These are phyloP conservation scores for Sicus ferrugineus DNA, from an alignment of 2,888 invertebrate genomes.

Conservation along the genomic window DNA sequence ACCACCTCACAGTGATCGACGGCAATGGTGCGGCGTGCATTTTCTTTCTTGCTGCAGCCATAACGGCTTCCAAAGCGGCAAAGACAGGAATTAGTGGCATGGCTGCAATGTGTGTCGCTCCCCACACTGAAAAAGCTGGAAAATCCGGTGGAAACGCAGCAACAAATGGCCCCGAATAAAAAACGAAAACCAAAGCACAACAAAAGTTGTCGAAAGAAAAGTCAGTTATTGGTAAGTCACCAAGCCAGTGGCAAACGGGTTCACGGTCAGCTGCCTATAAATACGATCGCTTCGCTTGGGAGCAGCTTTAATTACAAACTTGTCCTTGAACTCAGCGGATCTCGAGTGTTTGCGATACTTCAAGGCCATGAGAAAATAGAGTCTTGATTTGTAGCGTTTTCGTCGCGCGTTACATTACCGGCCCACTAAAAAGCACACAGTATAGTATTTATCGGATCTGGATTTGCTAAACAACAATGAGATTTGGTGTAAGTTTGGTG, in stretches of 20 bases:
- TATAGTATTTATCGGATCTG: background rate
- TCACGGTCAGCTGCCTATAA: constrained; percentile 43
- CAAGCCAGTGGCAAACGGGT: background rate
- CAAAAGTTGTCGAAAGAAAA: constrained; percentile 14
- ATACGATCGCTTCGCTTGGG: constrained; percentile 46
- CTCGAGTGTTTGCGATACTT: constrained; percentile 30
- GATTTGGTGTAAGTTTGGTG: constrained; percentile 26
- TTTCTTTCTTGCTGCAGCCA: background rate
- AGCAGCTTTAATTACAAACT: constrained; percentile 59
- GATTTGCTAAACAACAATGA: constrained; percentile 14
- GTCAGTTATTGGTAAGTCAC: constrained; percentile 8
- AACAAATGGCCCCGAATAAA: background rate
- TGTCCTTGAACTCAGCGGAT: constrained; percentile 61
- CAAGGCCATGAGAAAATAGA: background rate
- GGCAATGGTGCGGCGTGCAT: too few species aligned
- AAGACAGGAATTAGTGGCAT: constrained; percentile 15
- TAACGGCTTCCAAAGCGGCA: background rate
- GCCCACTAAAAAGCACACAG: background rate
- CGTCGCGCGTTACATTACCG: background rate
- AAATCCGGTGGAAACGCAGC: constrained; percentile 28
- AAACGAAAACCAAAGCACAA: background rate
- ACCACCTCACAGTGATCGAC: too few species aligned
- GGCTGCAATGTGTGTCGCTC: background rate
- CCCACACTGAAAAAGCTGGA: constrained; percentile 33
- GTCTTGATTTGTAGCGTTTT: background rate